phyloP scores from a whole-genome alignment of 2,797 vertebrate genomes.

The Crax fasciolata region DNA sequence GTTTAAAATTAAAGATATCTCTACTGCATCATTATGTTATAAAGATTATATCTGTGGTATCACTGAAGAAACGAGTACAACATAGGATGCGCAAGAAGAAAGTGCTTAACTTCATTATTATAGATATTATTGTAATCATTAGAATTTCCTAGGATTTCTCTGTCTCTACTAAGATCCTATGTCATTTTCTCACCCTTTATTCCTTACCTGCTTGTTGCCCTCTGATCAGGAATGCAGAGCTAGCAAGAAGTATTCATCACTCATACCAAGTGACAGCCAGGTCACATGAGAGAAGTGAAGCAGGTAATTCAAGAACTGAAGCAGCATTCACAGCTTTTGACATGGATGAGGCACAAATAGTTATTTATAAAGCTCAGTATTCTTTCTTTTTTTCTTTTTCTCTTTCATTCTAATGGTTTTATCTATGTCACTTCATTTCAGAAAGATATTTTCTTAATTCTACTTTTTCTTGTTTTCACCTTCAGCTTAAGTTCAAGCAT shows the following conservation, averaged over 20 bases:
- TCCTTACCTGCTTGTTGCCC: neutral
- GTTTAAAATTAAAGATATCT: neutral
- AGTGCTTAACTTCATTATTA: neutral
- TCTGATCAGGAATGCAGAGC: neutral
- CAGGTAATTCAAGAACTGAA: neutral
- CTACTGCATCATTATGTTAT: neutral
- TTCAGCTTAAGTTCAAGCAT: neutral
- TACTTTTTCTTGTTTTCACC: rapidly evolving
- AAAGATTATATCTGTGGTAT: neutral
- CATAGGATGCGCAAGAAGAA: neutral
- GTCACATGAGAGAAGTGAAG: neutral
- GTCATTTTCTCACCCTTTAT: neutral
- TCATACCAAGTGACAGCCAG: neutral
- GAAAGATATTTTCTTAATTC: neutral
- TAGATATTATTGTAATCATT: neutral
- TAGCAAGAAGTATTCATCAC: neutral
- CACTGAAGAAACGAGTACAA: neutral
- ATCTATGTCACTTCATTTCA: neutral
- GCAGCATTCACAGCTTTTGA: neutral
- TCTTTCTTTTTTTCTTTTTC: too few species aligned
- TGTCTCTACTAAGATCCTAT: neutral
- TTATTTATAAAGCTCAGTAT: neutral
- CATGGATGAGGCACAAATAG: neutral
- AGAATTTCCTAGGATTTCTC: neutral
- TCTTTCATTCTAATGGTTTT: neutral